Conservation (phyloP, 2,888 invertebrate genomes). For the Eupeodes luniger region DNA sequence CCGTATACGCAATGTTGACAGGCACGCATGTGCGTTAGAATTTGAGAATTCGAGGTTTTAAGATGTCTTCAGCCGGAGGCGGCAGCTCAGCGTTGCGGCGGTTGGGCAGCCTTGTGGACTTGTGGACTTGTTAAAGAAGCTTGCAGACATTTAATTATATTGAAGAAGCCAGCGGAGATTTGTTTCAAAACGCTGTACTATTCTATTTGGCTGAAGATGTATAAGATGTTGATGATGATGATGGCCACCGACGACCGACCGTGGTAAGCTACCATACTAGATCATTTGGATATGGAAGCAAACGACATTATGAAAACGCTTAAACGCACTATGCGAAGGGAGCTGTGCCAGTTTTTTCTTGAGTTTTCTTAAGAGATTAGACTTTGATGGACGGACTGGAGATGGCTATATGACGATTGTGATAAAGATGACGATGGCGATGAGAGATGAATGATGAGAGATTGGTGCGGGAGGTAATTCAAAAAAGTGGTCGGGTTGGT, state of each 20-base stretch:
- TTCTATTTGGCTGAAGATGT: conserved; percentile 60
- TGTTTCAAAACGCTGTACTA: conserved; percentile 51
- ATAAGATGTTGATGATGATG: conserved; percentile 63
- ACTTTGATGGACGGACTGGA: conserved; percentile 49
- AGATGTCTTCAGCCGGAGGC: conserved; percentile 29
- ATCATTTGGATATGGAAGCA: conserved; percentile 66
- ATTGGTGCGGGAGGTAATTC: conserved; percentile 38
- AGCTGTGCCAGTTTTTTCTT: conserved; percentile 67
- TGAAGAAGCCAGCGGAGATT: conserved; percentile 24
- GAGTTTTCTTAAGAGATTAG: conserved; percentile 58
- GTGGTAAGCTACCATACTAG: conserved; percentile 73
- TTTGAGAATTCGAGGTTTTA: conserved; percentile 21
- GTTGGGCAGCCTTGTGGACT: conserved; percentile 3
- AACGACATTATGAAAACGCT: conserved; percentile 11
- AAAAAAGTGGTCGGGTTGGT: conserved; percentile 60
- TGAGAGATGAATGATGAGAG: conserved; percentile 10
- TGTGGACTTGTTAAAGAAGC: no score
- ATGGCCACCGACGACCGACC: conserved; percentile 24
- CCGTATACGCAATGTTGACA: conserved; percentile 12
- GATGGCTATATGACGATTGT: background rate
- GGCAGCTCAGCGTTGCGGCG: background rate
- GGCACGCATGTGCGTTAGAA: conserved; percentile 72
- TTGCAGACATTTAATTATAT: conserved; percentile 68
- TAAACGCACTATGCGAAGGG: conserved; percentile 9
- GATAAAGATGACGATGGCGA: conserved; percentile 18